phyloP scores from a whole-genome alignment of 1,140 invertebrate species.

The Papilio xuthus region DNA sequence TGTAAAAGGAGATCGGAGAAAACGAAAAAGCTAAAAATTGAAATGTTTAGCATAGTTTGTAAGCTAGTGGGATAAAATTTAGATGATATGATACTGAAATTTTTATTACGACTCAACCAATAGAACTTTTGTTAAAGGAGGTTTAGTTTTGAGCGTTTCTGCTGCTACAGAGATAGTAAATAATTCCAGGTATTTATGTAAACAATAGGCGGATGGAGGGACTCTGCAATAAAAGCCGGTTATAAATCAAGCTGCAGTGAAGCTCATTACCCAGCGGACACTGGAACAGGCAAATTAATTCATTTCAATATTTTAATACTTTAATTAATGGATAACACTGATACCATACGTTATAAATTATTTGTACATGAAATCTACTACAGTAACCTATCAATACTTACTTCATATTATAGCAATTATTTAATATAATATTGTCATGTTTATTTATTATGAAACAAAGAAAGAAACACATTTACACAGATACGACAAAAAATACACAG shows the following conservation, averaged over 20 bases:
- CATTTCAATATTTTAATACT: conserved; percentile 59
- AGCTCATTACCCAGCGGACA: conserved; percentile 36
- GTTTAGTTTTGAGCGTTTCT: too few relatives aligned
- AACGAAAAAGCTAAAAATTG: too few relatives aligned
- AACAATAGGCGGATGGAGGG: not conserved
- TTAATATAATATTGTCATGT: too few relatives aligned
- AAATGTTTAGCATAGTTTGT: too few relatives aligned
- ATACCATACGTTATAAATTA: conserved; percentile 58
- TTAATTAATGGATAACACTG: conserved; percentile 64
- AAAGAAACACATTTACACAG: too few relatives aligned
- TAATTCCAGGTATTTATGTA: not conserved
- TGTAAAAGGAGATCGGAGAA: not conserved
- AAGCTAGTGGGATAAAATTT: too few relatives aligned
- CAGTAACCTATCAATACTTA: conserved; percentile 50
- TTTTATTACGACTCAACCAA: too few relatives aligned
- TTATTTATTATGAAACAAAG: too few relatives aligned
- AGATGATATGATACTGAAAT: too few relatives aligned
- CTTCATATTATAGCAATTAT: conserved; percentile 21
- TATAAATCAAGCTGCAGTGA: conserved; percentile 11
- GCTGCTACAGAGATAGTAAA: too few relatives aligned
- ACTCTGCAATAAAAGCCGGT: not conserved
- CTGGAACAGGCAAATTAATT: conserved; percentile 52
- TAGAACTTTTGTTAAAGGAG: too few relatives aligned
- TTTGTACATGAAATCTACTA: conserved; percentile 54
- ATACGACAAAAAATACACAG: too few relatives aligned